Evolutionary conservation across 2,797 vertebrate species (phyloP).

Genomic region (Poecilia wingei): DNA sequence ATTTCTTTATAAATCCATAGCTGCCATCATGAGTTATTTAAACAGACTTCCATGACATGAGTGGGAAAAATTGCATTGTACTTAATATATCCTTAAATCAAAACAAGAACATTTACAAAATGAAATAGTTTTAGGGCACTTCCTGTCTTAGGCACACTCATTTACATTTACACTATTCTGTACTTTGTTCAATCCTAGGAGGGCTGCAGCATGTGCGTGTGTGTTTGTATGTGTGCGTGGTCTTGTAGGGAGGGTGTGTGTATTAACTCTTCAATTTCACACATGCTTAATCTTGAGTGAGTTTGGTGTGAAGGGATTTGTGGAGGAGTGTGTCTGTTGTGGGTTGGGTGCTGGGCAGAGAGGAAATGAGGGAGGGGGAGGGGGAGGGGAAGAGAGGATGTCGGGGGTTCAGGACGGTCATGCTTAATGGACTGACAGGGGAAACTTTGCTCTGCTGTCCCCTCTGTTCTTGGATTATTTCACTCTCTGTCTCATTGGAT

Average conservation of each 20-base stretch:
- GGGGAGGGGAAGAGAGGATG: constrained; percentile 84
- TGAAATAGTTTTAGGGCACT: background rate
- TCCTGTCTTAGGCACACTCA: background rate
- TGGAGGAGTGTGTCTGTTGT: constrained; percentile 70
- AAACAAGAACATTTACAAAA: background rate
- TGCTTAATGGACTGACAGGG: constrained; percentile 94
- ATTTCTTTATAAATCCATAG: background rate
- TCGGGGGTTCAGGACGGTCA: constrained; percentile 91
- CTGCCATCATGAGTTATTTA: background rate
- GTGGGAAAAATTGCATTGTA: background rate
- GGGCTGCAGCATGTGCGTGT: background rate
- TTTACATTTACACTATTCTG: background rate
- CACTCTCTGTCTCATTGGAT: constrained; percentile 17
- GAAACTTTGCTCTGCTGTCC: constrained; percentile 82
- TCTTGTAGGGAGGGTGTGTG: constrained; percentile 73
- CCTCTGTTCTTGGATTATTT: constrained; percentile 69
- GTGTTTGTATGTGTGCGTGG: background rate
- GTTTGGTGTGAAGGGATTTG: constrained; percentile 97
- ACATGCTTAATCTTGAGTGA: constrained; percentile 98
- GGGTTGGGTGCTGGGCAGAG: constrained; percentile 50
- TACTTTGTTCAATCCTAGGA: background rate
- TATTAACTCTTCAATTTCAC: constrained; percentile 98
- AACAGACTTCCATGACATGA: background rate
- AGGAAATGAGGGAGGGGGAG: constrained; percentile 39
- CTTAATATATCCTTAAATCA: background rate